Base-by-base conservation (phyloP, 1,140 invertebrate genomes). In the Harpegnathos saltator region DNA sequence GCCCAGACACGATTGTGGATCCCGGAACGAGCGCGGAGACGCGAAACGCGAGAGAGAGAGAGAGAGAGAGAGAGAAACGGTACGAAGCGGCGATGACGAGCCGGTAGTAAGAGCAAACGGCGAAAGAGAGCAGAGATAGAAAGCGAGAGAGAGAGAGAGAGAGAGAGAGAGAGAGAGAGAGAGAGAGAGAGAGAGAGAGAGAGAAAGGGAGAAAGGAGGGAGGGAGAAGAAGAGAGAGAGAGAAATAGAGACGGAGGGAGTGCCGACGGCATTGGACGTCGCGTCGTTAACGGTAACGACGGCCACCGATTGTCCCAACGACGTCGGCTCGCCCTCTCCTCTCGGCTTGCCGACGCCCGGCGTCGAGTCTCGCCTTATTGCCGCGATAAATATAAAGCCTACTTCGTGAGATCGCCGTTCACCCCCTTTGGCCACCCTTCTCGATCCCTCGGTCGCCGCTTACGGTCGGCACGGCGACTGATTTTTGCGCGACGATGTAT, bases 281-380 rank as follows among this genome's bases (percentile, higher is more conserved):
- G 90, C 90, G 88, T 91, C 91, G 91, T 92, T 92, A 91, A 88
- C 88, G 91, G 89, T 92, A 92, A 92, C 90, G 90, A 92, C 88
- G 85, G 87, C 85, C 86, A 91, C 91, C 90, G 90, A 92, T 91
- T 91, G 88, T 91, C 90, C 85, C 85, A 87, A 90, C 90, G 87
- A 88, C 75, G 85, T 85, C 78, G 75, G 58, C 61, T 69, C 65
- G 33, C 73, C 73, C 78, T 56, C 33, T 58, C 29, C 61, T 61
- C 83, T 77, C 85, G 33, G 48, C 3, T 44, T 69, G 82, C 84
- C 87, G 89, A 88, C 78, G 80, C 78, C 85, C 69, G 87, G 61
- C 87, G 85, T 85, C 85, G 85, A 86, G 85, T 82, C 52, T 78
- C 87, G 87, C 80, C 89, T 90, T 90, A 91, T 91, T 91, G 90